Base-by-base conservation (phyloP, 2,888 invertebrate species). In the Resseliella maxima region DNA sequence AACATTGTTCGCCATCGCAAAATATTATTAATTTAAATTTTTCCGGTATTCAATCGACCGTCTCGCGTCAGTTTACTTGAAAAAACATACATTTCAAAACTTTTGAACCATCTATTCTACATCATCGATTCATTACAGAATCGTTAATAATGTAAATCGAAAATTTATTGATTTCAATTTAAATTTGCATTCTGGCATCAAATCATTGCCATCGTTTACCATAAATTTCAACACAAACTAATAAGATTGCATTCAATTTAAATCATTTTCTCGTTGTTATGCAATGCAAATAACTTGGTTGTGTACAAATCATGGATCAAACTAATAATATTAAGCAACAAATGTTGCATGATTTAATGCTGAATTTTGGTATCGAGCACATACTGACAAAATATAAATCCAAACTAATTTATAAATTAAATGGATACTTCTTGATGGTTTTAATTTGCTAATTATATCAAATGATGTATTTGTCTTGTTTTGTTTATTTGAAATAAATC, bases 371-470 rank as follows among this genome's bases (percentile, higher is more conserved):
- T 59, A 15, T 35, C 35, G 31, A 72, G 31, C 31, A 18, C 41
- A 41, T 50, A 8, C 15, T 72, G 5, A 2, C 6, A 3, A 12
- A 59, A 5, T 2, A 72, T 72, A 72, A 31, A 72, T 72, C 27
- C 6, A 27, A 31, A 72, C 31, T 27, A 35, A 72, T 72, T 31
- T 72, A 31, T 31, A 15, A 72, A 72, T 72, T 72, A 35, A 72
- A 72, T 72, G 72, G 31, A 31, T 35, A 72, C 12, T 72, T 27
- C 72, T 72, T 5, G 5, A n/a, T 59, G 59, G 59, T 59, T 72
- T 72, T 8, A 35, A 3, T 72, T 72, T 72, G 27, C 72, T 72
- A 72, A 72, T 72, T 72, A 59, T n/a, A n/a, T 15, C 72, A 6
- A 59, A 31, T 72, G 72, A 72, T 72, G 72, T 12, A 35, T 72